Conservation (phyloP, 35 echinoderm and acorn worm species). For the Anneissia japonica region DNA sequence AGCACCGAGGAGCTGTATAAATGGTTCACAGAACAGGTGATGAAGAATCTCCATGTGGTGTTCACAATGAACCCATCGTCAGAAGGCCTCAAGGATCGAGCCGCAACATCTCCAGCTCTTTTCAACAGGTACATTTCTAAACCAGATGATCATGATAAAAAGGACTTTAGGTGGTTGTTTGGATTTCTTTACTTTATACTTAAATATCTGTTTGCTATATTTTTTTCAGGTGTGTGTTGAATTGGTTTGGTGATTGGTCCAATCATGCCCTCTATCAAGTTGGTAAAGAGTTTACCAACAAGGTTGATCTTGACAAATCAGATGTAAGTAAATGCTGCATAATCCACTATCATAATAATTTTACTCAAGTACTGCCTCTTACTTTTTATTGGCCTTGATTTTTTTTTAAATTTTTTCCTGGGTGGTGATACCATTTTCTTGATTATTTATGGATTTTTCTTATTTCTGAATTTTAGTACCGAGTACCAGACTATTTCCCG, state of each 20-base stretch:
- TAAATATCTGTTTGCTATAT: neutral
- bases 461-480: constrained; percentile 47
- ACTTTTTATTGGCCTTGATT: no score
- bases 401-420: neutral
- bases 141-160: neutral
- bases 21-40: constrained; percentile 95
- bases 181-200: neutral
- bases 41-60: constrained; percentile 90
- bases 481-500: constrained; percentile 64
- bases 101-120: constrained; percentile 95
- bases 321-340: constrained; percentile 92
- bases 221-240: constrained; percentile 80
- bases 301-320: constrained; percentile 91
- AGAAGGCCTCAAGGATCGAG: constrained; percentile 94
- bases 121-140: constrained; percentile 77
- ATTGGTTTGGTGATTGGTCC: constrained; percentile 99
- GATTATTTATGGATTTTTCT: neutral
- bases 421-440: neutral
- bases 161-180: neutral
- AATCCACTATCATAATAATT: no score
- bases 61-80: constrained; percentile 99
- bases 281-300: constrained; percentile 97
- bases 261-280: constrained; percentile 93
- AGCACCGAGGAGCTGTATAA: constrained; percentile 95
- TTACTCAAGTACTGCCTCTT: no score